Evolutionary conservation across 2,797 vertebrate genomes (phyloP), one percentile per base, ranked within the genome.

Genomic region (Poeciliopsis gracilis): DNA sequence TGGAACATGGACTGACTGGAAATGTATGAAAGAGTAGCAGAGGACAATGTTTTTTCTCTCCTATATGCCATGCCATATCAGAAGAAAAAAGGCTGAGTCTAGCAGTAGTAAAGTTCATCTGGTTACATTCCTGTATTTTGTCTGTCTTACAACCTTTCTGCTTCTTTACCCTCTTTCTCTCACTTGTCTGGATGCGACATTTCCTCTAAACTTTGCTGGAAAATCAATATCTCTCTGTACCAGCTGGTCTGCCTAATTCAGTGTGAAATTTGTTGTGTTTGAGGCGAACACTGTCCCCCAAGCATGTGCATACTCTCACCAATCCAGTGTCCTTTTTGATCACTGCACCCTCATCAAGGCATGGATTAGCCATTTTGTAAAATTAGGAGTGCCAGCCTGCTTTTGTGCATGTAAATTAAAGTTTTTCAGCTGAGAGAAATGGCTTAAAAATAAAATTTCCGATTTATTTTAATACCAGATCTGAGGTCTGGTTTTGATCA

Each of bases 221-320:
- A 93, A 95, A 94, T 95, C 91, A 91, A 94, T 94, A 94, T 94
- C 93, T 94, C 88, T 84, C 84, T 80, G 79, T 88, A 92, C 91
- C 93, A 94, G 93, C 91, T 94, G 90, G 88, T 86, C 91, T 78
- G 88, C 84, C 88, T 94, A 93, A 95, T 94, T 92, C 87, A 84
- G 85, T 93, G 93, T 95, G 94, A 94, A 94, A 94, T 93, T 91
- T 80, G 81, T 86, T 87, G 91, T 90, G 89, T 91, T 91, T 92
- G 91, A 92, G 91, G 90, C 71, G 36, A 81, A 66, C 84, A 84
- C 79, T 86, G 87, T 92, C 90, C 90, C 88, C 83, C 0, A 73
- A 88, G 91, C 86, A 92, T 88, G 57, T 82, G 84, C 83, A 77
- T 81, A 76, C 86, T 90, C 78, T 82, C 41, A 67, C 88, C 86